Percentiles rank a stretch among this genome's conserved stretches.
Conservation (phyloP, 2,888 invertebrate genomes). For the Meiosimyza decipiens region DNA sequence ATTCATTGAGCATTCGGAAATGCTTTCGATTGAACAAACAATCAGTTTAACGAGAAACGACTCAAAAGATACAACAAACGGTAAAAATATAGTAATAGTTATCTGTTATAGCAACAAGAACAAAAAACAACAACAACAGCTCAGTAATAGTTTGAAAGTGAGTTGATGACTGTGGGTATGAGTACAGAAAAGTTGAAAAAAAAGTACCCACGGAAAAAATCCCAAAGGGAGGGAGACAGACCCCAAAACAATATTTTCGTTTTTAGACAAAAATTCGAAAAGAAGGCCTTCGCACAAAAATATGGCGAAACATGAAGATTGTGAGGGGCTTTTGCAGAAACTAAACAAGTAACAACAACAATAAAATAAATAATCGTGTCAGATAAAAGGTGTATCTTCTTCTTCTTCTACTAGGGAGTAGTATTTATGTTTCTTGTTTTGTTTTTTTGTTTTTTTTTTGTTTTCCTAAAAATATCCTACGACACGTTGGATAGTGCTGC, state of each 20-base stretch:
- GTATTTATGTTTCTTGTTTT: slow-evolving; percentile 8
- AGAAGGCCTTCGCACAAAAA: slow-evolving; percentile 11
- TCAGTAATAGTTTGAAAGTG: slow-evolving; percentile 17
- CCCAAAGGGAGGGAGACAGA: no score
- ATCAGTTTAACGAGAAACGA: slow-evolving; percentile 49
- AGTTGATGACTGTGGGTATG: not conserved
- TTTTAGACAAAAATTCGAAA: not conserved
- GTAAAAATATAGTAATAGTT: slow-evolving; percentile 1
- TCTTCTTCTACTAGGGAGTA: not conserved
- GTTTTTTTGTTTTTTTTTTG: no score
- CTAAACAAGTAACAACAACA: slow-evolving; percentile 20
- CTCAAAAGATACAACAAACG: slow-evolving; percentile 26
- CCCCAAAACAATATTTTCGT: no score
- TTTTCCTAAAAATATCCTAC: slow-evolving; percentile 29
- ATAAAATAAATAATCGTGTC: slow-evolving; percentile 22
- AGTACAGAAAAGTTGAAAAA: not conserved
- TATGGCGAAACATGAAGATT: not conserved
- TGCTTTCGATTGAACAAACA: slow-evolving; percentile 25
- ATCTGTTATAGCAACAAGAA: slow-evolving; percentile 9
- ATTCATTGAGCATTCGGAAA: not conserved
- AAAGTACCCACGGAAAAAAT: not conserved
- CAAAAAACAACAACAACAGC: not conserved
- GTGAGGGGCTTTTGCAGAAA: not conserved
- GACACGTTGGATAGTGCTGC: slow-evolving; percentile 37
- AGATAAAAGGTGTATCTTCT: slow-evolving; percentile 27